Evolutionary conservation across 2,113 vertebrate species (phyloP).

Genomic region (Anthoscopus minutus): DNA sequence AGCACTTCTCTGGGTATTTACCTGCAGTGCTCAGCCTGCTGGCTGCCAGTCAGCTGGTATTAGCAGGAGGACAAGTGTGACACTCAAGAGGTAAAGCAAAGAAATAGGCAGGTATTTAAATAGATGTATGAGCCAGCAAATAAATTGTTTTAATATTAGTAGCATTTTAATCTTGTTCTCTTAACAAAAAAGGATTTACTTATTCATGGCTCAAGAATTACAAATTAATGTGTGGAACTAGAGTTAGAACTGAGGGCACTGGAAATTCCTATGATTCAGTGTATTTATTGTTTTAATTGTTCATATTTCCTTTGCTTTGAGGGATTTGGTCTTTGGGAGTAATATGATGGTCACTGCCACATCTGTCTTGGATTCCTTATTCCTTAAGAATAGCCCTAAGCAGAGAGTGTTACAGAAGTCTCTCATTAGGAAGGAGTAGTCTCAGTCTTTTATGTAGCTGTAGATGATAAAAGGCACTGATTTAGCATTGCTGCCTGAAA

Average conservation of each 20-base stretch:
- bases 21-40: not conserved
- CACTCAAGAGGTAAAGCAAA: not conserved
- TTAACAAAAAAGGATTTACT: not conserved
- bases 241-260: not conserved
- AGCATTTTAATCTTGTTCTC: not conserved
- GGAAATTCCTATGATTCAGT: not conserved
- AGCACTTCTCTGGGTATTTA: not conserved
- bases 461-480: not conserved
- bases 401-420: constrained; percentile 7
- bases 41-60: not conserved
- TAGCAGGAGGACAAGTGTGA: not conserved
- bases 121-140: not conserved
- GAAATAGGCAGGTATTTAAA: not conserved
- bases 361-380: constrained; percentile 45
- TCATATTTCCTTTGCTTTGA: constrained; percentile 45
- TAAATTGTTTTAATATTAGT: not conserved
- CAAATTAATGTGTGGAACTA: not conserved
- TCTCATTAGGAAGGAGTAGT: constrained; percentile 1
- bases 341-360: constrained; percentile 21
- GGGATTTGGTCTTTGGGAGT: constrained; percentile 28
- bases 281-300: constrained; percentile 54
- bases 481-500: not conserved
- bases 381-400: constrained; percentile 30
- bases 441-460: not conserved
- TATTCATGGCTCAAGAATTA: not conserved